Conservation (phyloP, 2,888 invertebrate genomes). For the Acanthoscelides obtectus region DNA sequence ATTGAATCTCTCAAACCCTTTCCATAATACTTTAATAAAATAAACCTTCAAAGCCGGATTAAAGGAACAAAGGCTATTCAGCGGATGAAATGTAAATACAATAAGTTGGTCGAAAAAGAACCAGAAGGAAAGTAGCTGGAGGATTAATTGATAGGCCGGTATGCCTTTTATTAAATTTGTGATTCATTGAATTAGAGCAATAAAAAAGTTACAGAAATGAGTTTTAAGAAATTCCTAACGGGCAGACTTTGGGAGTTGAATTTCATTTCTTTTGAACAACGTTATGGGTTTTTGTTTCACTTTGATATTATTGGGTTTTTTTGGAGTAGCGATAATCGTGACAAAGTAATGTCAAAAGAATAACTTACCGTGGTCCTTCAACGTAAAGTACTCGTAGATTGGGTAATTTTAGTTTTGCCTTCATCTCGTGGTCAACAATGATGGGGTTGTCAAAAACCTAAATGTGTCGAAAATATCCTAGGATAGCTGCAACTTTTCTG, state of each 20-base stretch:
- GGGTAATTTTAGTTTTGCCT: too few relatives aligned
- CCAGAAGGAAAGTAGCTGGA: constrained; percentile 20
- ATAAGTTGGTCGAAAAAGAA: constrained; percentile 23
- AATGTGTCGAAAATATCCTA: too few relatives aligned
- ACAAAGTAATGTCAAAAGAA: too few relatives aligned
- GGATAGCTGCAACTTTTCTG: too few relatives aligned
- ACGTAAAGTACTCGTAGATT: too few relatives aligned
- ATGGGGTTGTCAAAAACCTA: too few relatives aligned
- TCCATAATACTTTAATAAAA: constrained; percentile 21
- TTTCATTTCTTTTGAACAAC: constrained; percentile 20
- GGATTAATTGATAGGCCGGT: constrained; percentile 26
- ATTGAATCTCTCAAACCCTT: background rate
- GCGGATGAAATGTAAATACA: constrained; percentile 25
- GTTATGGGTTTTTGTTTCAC: background rate
- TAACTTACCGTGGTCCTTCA: too few relatives aligned
- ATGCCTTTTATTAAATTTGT: constrained; percentile 30
- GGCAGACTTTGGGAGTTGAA: constrained; percentile 25
- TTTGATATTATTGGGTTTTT: background rate
- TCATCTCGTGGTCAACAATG: too few relatives aligned
- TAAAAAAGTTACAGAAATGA: constrained; percentile 34
- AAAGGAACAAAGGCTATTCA: constrained; percentile 20
- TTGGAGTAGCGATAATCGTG: too few relatives aligned
- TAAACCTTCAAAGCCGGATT: constrained; percentile 23
- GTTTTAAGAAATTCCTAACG: constrained; percentile 36
- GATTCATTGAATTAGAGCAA: constrained; percentile 34